phyloP scores from a whole-genome alignment of 2,113 vertebrate genomes.

The Brachypteracias leptosomus region DNA sequence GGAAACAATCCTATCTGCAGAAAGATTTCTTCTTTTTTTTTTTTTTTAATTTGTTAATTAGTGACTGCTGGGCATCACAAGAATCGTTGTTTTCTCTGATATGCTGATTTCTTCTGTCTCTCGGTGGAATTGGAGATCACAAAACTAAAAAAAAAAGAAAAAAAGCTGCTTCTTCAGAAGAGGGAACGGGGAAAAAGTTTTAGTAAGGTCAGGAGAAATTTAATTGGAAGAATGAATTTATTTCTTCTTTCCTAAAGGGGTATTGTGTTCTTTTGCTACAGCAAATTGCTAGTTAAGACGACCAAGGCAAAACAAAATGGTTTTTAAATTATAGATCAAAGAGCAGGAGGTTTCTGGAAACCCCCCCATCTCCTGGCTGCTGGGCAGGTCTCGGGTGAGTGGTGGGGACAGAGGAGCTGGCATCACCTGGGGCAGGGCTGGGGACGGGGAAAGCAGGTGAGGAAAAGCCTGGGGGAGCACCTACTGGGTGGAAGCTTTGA shows the following conservation, averaged over 20 bases:
- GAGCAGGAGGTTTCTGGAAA: neutral
- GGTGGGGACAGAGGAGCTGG: neutral
- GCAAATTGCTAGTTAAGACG: neutral
- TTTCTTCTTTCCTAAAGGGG: conserved; percentile 29
- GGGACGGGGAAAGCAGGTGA: accelerated
- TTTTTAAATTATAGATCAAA: conserved; percentile 33
- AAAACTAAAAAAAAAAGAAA: neutral
- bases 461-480: neutral
- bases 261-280: neutral
- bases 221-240: conserved; percentile 24
- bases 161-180: conserved; percentile 4
- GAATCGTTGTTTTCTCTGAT: conserved; percentile 58
- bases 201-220: conserved; percentile 46
- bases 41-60: conserved; percentile 64
- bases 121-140: conserved; percentile 45
- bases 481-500: neutral
- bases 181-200: conserved; percentile 2
- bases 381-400: neutral
- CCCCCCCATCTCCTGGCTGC: neutral
- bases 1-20: conserved; percentile 60
- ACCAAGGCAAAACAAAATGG: conserved; percentile 24
- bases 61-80: conserved; percentile 65
- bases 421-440: neutral
- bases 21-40: neutral
- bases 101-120: conserved; percentile 63